These are phyloP conservation scores for Telenomus remus DNA, from an alignment of 1,140 invertebrate species.

Conservation along the genomic window DNA sequence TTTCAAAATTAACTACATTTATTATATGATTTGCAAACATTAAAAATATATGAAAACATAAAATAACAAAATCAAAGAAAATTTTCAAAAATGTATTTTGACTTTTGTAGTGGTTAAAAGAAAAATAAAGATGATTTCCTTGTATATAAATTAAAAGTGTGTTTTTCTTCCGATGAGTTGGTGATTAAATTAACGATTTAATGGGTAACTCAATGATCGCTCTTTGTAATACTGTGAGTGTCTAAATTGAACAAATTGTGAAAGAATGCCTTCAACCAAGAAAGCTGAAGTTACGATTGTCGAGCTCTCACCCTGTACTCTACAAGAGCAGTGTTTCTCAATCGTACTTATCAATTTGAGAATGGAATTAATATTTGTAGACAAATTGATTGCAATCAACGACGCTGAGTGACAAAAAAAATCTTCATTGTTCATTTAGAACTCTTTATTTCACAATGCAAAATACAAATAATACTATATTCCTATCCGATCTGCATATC, in stretches of 20 bases:
- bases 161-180: slow-evolving; percentile 55
- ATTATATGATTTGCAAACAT: no score
- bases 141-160: slow-evolving; percentile 11
- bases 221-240: slow-evolving; percentile 66
- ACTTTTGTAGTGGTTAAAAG: no score
- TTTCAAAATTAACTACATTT: no score
- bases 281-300: slow-evolving; percentile 44
- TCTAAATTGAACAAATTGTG: slow-evolving; percentile 74
- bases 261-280: slow-evolving; percentile 67
- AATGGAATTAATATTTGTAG: no score
- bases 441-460: slow-evolving; percentile 15
- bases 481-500: not conserved
- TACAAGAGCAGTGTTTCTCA: slow-evolving; percentile 33
- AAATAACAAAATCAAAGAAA: no score
- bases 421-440: no score
- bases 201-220: slow-evolving; percentile 71
- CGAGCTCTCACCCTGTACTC: slow-evolving; percentile 50
- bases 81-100: no score
- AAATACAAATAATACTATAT: slow-evolving; percentile 16
- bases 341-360: not conserved
- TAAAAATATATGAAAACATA: no score
- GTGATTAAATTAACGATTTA: slow-evolving; percentile 70
- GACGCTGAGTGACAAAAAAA: no score
- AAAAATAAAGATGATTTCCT: no score
- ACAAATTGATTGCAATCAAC: no score